Evolutionary conservation across 2,888 invertebrate species (phyloP).

Genomic region (Drosophila lutescens): DNA sequence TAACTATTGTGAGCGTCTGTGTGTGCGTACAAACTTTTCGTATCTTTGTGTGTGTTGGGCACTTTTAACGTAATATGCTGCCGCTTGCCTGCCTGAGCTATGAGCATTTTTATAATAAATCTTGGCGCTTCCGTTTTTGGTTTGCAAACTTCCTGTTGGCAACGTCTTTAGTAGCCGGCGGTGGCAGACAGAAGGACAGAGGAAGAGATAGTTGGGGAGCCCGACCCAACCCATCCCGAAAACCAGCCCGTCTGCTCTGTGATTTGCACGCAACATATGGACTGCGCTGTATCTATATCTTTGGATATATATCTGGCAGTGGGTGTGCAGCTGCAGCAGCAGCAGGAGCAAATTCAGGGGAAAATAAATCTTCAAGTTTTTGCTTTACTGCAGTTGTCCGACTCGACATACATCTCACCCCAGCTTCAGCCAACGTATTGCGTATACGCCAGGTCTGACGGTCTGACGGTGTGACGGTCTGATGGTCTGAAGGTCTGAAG

Average conservation of each 20-base stretch:
- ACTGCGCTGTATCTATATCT: conserved; percentile 31
- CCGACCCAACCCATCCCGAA: conserved; percentile 18
- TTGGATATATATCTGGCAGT: conserved; percentile 33
- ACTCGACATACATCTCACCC: conserved; percentile 9
- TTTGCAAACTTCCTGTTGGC: conserved; percentile 80
- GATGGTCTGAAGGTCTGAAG: conserved; percentile 8
- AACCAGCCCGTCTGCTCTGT: conserved; percentile 46
- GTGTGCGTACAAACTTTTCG: conserved; percentile 5
- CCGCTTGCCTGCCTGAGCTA: conserved; percentile 75
- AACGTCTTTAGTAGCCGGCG: conserved; percentile 63
- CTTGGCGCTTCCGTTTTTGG: conserved; percentile 79
- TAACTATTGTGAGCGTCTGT: conserved; percentile 7
- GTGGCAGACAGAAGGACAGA: conserved; percentile 43
- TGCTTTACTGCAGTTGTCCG: conserved; percentile 70
- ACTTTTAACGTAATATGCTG: conserved; percentile 77
- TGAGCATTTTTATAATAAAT: conserved; percentile 81
- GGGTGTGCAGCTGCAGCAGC: conserved; percentile 44
- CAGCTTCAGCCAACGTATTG: conserved; percentile 49
- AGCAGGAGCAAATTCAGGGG: conserved; percentile 49
- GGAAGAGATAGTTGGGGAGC: conserved; percentile 15
- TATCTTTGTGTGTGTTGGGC: conserved; percentile 45
- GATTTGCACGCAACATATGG: conserved; percentile 81
- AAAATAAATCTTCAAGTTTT: conserved; percentile 79
- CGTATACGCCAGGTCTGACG: conserved; percentile 52
- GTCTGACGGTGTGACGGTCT: conserved; percentile 4